Base-by-base conservation (phyloP, 2,888 invertebrate species). In the Chydorus sphaericus region DNA sequence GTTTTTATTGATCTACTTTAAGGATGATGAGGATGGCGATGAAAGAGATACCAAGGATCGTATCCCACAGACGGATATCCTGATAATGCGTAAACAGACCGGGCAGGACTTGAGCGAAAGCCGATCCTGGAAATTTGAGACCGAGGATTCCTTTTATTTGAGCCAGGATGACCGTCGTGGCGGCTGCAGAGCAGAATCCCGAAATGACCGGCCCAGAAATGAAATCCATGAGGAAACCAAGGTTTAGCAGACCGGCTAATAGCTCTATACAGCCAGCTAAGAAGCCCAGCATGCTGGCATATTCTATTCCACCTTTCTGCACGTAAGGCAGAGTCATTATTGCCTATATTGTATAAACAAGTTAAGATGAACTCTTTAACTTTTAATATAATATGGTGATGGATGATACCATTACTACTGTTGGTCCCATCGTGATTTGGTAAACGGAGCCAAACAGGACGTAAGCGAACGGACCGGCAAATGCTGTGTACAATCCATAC, bases 401-500 rank as follows among this genome's bases (percentile, higher is more conserved):
- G n/a, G n/a, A n/a, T n/a, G n/a, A n/a, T n/a, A n/a, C n/a, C 79
- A 94, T 82, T 56, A 92, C 76, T n/a, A 94, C 93, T 0, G 93
- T 93, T 3, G 94, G 93, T 10, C 94, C 92, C 63, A 91, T 79
- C 1, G 92, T 91, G 59, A 91, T 85, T 69, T 92, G 91, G 68
- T 90, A 89, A 67, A 90, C 88, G 60, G 89, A 90, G 50, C 93
- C 93, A 63, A 94, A 77, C 62, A 93, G 72, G 64, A 88, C 84
- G 74, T 94, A 94, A 59, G 92, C 76, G 70, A 93, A 84, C 68
- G 86, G 85, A 48, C 91, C 90, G 65, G 92, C 72, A 72, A 93
- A 93, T n/a, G 92, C 88, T 55, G 90, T 86, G 71, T 93, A 93
- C 54, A 94, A 74, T 39, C 93, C 94, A 71, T 88, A 86, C 83